Conservation (phyloP, 1,140 invertebrate species). For the Ips typographus region DNA sequence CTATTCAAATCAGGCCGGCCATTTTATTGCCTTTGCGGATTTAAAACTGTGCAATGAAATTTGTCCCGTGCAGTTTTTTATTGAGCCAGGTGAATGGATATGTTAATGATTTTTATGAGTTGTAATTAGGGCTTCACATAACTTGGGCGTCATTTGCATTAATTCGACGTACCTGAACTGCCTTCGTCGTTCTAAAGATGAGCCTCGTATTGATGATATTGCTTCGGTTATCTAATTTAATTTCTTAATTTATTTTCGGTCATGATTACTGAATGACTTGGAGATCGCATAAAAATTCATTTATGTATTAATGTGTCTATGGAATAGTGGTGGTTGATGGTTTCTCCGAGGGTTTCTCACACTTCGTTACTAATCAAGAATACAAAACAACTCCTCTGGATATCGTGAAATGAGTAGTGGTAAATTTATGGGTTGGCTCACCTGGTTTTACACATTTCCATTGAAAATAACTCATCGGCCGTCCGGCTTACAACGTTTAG, state of each 20-base stretch:
- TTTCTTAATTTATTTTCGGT: not conserved
- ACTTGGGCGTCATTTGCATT: constrained; percentile 28
- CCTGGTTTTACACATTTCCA: constrained; percentile 38
- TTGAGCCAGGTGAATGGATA: constrained; percentile 31
- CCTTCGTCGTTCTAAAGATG: constrained; percentile 1
- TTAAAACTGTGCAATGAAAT: constrained; percentile 36
- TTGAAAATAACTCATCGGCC: constrained; percentile 34
- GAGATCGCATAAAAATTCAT: too few relatives aligned
- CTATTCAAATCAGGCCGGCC: constrained; percentile 33
- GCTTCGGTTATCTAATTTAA: not conserved
- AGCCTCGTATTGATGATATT: not conserved
- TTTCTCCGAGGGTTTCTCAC: not conserved
- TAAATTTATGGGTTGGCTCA: constrained; percentile 33
- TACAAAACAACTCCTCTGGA: constrained; percentile 9
- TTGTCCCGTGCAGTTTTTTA: constrained; percentile 33
- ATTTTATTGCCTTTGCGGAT: constrained; percentile 28
- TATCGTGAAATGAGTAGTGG: constrained; percentile 11
- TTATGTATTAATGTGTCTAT: too few relatives aligned
- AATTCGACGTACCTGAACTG: constrained; percentile 12
- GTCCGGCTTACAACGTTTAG: constrained; percentile 34
- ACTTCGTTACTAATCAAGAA: not conserved
- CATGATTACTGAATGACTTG: too few relatives aligned
- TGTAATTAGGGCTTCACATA: constrained; percentile 32
- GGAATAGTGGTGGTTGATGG: not conserved
- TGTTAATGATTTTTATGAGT: constrained; percentile 35